These are phyloP conservation scores for Pecten maximus DNA, from an alignment of 2,888 invertebrate species.

Conservation along the genomic window DNA sequence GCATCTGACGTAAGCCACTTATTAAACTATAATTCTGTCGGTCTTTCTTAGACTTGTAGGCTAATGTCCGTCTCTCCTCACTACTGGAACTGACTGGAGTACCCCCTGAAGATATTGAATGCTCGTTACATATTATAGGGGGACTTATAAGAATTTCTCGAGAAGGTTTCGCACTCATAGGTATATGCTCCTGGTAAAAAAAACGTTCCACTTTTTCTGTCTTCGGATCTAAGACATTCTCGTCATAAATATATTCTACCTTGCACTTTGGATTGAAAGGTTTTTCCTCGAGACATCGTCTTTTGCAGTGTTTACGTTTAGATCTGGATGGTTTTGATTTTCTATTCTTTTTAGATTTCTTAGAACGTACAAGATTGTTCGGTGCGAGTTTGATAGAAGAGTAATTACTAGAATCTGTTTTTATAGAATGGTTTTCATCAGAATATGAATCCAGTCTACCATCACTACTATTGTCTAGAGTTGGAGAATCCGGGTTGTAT, in stretches of 20 bases:
- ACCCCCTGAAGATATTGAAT: slow-evolving; percentile 57
- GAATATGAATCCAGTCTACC: slow-evolving; percentile 54
- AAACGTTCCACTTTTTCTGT: slow-evolving; percentile 78
- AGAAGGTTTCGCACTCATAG: slow-evolving; percentile 49
- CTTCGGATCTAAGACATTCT: slow-evolving; percentile 77
- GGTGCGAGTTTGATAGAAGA: neutral
- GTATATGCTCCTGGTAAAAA: slow-evolving; percentile 74
- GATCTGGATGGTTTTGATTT: slow-evolving; percentile 13
- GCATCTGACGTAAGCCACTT: slow-evolving; percentile 66
- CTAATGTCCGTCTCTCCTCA: slow-evolving; percentile 58
- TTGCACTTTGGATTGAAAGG: slow-evolving; percentile 54
- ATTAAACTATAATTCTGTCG: slow-evolving; percentile 66
- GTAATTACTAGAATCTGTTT: slow-evolving; percentile 9
- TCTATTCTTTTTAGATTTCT: slow-evolving; percentile 5
- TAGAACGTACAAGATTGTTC: neutral
- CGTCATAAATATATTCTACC: slow-evolving; percentile 80
- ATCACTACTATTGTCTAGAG: slow-evolving; percentile 56
- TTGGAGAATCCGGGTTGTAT: slow-evolving; percentile 46
- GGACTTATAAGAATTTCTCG: slow-evolving; percentile 50
- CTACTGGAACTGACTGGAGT: slow-evolving; percentile 61
- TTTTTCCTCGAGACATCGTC: neutral
- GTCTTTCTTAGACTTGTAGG: slow-evolving; percentile 39
- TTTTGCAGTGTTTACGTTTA: neutral
- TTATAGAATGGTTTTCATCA: slow-evolving; percentile 16
- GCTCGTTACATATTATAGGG: slow-evolving; percentile 55